Evolutionary conservation across 2,888 invertebrate genomes (phyloP).

Genomic region (Brenthis hecate): DNA sequence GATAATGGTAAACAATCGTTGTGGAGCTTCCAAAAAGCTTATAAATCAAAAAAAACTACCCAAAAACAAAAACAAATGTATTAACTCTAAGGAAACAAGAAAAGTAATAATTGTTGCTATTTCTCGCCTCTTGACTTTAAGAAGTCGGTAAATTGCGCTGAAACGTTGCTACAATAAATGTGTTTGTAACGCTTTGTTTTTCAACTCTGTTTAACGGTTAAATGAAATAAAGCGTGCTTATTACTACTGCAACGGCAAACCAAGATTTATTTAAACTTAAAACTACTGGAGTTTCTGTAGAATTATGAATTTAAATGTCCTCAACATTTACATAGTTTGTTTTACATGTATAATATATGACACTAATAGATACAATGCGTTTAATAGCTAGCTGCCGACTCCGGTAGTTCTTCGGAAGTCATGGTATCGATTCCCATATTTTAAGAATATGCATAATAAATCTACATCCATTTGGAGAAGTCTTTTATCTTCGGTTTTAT

Average conservation of each 20-base stretch:
- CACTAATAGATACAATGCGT: too few species aligned
- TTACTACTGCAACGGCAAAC: constrained; percentile 21
- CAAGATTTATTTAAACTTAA: constrained; percentile 24
- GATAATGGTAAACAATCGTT: constrained; percentile 55
- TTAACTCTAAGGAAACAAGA: constrained; percentile 33
- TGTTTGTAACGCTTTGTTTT: constrained; percentile 31
- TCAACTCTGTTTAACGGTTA: constrained; percentile 31
- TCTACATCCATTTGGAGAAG: too few species aligned
- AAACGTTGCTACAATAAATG: constrained; percentile 33
- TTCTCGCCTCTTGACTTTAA: constrained; percentile 32
- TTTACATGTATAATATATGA: too few species aligned
- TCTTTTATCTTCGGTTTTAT: too few species aligned
- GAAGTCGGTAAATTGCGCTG: constrained; percentile 34
- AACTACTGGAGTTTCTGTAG: background rate
- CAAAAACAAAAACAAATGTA: constrained; percentile 36
- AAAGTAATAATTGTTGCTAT: constrained; percentile 34
- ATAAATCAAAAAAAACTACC: constrained; percentile 39
- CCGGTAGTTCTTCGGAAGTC: too few species aligned
- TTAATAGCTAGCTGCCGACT: too few species aligned
- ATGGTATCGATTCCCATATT: too few species aligned
- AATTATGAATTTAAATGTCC: background rate
- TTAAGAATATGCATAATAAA: too few species aligned
- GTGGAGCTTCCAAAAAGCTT: constrained; percentile 23
- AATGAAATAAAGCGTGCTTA: constrained; percentile 31
- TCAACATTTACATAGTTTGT: too few species aligned